Evolutionary conservation across 2,888 invertebrate species (phyloP), one percentile per base, ranked within the genome.

Genomic region (Hofmannophila pseudospretella): DNA sequence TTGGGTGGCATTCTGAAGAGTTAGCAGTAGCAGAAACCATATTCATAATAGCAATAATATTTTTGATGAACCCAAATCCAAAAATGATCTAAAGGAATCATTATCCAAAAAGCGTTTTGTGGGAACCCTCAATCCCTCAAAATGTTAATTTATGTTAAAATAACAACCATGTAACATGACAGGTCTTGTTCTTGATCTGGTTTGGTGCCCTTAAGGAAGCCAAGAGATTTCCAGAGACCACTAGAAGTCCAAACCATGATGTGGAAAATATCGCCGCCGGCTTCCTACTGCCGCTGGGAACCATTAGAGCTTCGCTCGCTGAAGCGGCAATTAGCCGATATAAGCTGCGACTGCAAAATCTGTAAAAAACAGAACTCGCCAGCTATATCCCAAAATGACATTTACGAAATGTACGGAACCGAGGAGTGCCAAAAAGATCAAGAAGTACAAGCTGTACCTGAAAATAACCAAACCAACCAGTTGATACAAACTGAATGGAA

Each of bases 271-370:
- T 34, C 44, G 30, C 25, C 26, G 9, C 37, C 32, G 11, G 28
- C 14, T 10, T 11, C 9, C 16, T 5, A 11, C 33, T 23, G 32
- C 27, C 45, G 33, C 12, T 46, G 44, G 41, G 74, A 80, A 32
- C 74, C 77, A 4, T 9, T 49, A n/a, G 72, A 74, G 50, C 58
- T 81, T 1, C 57, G 51, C 3, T 37, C 48, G 4, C 42, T 82
- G 12, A 81, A 81, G 43, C 44, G 53, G 10, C 61, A 70, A 42
- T 46, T 82, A 13, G 73, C 73, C 0, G 54, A 58, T 2, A 41
- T 74, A 1, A 41, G 54, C 1, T 81, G 81, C 50, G 62, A 63
- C 31, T 77, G 77, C 39, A 45, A 36, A 4, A 32, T 49, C 7
- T 66, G 67, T 30, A 4, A 3, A 41, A 45, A 22, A 26, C 8